Conservation (phyloP, 2,797 vertebrate species). For the Eupleurogrammus muticus region DNA sequence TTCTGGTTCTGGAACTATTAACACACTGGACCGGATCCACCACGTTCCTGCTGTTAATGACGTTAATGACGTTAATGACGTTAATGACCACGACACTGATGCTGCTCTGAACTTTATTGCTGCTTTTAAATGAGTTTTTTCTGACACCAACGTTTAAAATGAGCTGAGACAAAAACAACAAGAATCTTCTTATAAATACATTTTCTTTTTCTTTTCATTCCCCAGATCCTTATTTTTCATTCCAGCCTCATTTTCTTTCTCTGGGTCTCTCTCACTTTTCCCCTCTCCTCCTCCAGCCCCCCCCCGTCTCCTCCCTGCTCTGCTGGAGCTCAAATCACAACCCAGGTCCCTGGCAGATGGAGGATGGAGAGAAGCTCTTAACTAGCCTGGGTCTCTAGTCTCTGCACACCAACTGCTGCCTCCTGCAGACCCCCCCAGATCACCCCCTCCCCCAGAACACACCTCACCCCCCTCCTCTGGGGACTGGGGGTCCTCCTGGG, state of each 20-base stretch:
- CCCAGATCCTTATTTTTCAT: slow-evolving; percentile 42
- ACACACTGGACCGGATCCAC: no score
- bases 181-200: slow-evolving; percentile 34
- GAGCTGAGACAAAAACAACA: slow-evolving; percentile 28
- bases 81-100: no score
- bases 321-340: slow-evolving; percentile 87
- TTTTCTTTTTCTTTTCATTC: slow-evolving; percentile 18
- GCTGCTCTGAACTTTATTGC: no score
- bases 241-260: slow-evolving; percentile 33
- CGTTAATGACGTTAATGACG: no score
- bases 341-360: slow-evolving; percentile 85
- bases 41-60: no score
- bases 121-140: slow-evolving; percentile 3
- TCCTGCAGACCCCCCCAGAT: slow-evolving; percentile 74
- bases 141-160: slow-evolving; percentile 12
- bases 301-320: slow-evolving; percentile 78
- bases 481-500: slow-evolving; percentile 73
- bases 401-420: slow-evolving; percentile 86
- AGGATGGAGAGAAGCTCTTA: slow-evolving; percentile 85
- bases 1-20: slow-evolving; percentile 79
- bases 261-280: slow-evolving; percentile 14
- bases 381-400: slow-evolving; percentile 83
- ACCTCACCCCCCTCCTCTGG: slow-evolving; percentile 60
- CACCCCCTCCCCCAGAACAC: slow-evolving; percentile 57
- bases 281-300: not conserved